Base-by-base conservation (phyloP, 2,888 invertebrate species). In the Entomobrya multifasciata region DNA sequence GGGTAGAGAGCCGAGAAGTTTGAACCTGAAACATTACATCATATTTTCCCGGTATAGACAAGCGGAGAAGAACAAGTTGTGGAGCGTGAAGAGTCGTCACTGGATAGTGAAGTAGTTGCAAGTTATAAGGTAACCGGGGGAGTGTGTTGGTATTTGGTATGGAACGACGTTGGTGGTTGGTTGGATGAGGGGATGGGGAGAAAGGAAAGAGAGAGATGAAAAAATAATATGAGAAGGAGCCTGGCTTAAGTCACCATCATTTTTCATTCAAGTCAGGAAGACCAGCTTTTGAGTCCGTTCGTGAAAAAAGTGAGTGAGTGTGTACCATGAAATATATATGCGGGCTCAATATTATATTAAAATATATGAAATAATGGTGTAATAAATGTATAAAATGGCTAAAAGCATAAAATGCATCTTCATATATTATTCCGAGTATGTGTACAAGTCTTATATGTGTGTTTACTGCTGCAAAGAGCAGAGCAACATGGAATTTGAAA, bases 1-100 rank as follows among this genome's bases (percentile, higher is more conserved):
- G 92, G 92, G 91, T 92, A 92, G 89, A 91, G 91, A 80, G 90
- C 92, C 87, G 92, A 92, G 92, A 92, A 92, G 91, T 93, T 92
- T 91, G 92, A 92, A 91, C 92, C 92, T 92, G 92, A 86, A 92
- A 92, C 87, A 87, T 87, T 82, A 89, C 81, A 86, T 81, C 86
- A 82, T 82, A 86, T 86, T 88, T 87, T 85, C 77, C 87, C 78
- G 70, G 74, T 78, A 74, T 82, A 82, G 82, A 82, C 60, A 74
- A 11, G 36, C 36, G 20, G 41, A 30, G 62, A 74, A 30, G 55
- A 60, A 36, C 62, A 47, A 70, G 70, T 70, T 6, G 20, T 13
- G 52, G 13, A 11, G 13, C 30, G 36, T 17, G 62, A 8, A 15
- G 62, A 62, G 62, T 62, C 62, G 30, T 62, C 62, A 62, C 36